Conservation (phyloP, 2,888 invertebrate genomes). For the Caenorhabditis drosophilae region DNA sequence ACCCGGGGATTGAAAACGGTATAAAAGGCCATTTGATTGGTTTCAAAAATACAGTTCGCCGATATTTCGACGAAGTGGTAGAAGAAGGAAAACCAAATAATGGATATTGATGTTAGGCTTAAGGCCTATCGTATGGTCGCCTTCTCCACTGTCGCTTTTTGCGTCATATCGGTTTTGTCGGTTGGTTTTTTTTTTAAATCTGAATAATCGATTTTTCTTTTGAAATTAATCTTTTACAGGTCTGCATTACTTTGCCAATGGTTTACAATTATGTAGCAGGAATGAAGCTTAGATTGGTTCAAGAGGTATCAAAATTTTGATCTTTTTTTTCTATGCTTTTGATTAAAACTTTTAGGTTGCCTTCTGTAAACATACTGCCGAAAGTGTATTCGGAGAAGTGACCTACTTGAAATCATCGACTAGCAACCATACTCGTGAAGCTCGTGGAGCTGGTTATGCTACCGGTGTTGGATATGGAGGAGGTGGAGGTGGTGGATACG, state of each 20-base stretch:
- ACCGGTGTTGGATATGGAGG: constrained; percentile 2
- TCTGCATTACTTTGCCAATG: constrained; percentile 42
- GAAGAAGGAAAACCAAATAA: neutral
- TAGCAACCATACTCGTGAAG: constrained; percentile 13
- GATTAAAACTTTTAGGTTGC: constrained; percentile 7
- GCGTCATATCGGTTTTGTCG: constrained; percentile 32
- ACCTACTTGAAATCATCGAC: constrained; percentile 16
- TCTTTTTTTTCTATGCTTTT: neutral
- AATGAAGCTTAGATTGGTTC: constrained; percentile 20
- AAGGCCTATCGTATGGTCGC: constrained; percentile 35
- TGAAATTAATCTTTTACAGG: constrained; percentile 5
- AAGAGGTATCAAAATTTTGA: constrained; percentile 9
- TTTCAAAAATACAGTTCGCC: no score
- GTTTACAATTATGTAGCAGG: constrained; percentile 33
- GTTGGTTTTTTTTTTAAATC: constrained; percentile 14
- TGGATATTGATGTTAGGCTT: constrained; percentile 31
- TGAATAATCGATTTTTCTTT: no score
- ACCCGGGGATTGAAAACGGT: neutral
- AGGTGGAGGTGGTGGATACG: neutral
- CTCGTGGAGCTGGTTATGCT: constrained; percentile 27
- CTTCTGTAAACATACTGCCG: constrained; percentile 32
- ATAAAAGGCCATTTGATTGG: neutral
- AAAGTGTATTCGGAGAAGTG: constrained; percentile 35
- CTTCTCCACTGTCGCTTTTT: constrained; percentile 33
- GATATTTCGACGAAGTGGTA: neutral